phyloP scores from a whole-genome alignment of 2,888 invertebrate species.

The Pogonocherus hispidulus region DNA sequence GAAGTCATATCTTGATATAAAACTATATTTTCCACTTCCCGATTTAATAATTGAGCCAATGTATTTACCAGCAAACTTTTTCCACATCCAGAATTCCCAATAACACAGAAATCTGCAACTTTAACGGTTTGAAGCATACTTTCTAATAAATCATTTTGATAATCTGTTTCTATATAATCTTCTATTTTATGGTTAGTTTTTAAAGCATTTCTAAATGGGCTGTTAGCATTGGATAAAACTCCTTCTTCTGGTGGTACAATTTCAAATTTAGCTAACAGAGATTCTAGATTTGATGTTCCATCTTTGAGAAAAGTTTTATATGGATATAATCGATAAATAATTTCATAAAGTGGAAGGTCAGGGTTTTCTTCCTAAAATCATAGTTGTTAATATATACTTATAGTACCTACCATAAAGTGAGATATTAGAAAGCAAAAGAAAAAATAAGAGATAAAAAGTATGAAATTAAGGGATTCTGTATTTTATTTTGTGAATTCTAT shows the following conservation, averaged over 20 bases:
- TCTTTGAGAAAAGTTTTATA: slow-evolving; percentile 85
- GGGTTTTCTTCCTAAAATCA: slow-evolving; percentile 79
- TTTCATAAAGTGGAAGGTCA: slow-evolving; percentile 75
- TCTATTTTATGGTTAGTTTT: slow-evolving; percentile 24
- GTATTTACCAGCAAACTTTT: slow-evolving; percentile 87
- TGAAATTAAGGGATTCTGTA: too few relatives aligned
- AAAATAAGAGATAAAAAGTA: too few relatives aligned
- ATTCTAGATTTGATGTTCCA: slow-evolving; percentile 79
- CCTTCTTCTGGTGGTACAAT: slow-evolving; percentile 56
- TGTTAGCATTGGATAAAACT: slow-evolving; percentile 16
- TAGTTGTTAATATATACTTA: slow-evolving; percentile 35
- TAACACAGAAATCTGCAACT: slow-evolving; percentile 87
- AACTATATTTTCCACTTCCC: slow-evolving; percentile 89
- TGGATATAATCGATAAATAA: slow-evolving; percentile 87
- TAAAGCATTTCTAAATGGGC: background rate
- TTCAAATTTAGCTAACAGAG: slow-evolving; percentile 78
- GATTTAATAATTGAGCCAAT: slow-evolving; percentile 82
- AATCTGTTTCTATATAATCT: slow-evolving; percentile 78
- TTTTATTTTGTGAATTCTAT: too few relatives aligned
- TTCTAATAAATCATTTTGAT: slow-evolving; percentile 84
- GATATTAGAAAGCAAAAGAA: slow-evolving; percentile 1
- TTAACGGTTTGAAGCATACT: slow-evolving; percentile 85
- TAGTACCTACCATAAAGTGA: slow-evolving; percentile 34
- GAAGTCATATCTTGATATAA: slow-evolving; percentile 98
- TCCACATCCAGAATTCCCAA: slow-evolving; percentile 93